These are phyloP conservation scores for Cephus sareptanus DNA, from an alignment of 2,888 invertebrate species.

Conservation along the genomic window DNA sequence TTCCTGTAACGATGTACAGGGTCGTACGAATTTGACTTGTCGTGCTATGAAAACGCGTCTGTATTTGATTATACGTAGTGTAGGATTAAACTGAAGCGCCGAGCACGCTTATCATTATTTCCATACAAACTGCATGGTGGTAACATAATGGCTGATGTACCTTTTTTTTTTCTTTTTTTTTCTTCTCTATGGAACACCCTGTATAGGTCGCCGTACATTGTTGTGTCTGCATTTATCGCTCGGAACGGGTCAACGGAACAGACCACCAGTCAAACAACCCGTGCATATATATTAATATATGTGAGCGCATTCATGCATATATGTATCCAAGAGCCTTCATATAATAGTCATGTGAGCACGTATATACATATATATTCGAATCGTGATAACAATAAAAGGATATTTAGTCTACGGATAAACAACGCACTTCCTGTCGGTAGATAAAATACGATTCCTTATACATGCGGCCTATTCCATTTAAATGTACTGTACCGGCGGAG, in stretches of 20 bases:
- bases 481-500: background rate
- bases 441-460: background rate
- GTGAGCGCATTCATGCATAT: background rate
- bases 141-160: background rate
- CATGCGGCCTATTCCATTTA: background rate
- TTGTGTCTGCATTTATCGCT: slow-evolving; percentile 11
- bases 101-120: background rate
- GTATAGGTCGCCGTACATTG: background rate
- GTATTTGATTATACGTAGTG: background rate
- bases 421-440: background rate
- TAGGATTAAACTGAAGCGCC: background rate
- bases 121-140: background rate
- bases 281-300: background rate
- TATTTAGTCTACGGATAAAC: background rate
- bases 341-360: background rate
- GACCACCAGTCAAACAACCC: background rate
- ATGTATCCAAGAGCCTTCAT: background rate
- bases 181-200: background rate
- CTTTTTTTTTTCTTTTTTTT: background rate
- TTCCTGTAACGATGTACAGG: background rate
- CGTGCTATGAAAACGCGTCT: background rate
- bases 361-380: background rate
- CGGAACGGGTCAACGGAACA: slow-evolving; percentile 7
- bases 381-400: background rate
- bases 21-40: background rate